Evolutionary conservation across 2,888 invertebrate genomes (phyloP).

Genomic region (Argyresthia goedartella): DNA sequence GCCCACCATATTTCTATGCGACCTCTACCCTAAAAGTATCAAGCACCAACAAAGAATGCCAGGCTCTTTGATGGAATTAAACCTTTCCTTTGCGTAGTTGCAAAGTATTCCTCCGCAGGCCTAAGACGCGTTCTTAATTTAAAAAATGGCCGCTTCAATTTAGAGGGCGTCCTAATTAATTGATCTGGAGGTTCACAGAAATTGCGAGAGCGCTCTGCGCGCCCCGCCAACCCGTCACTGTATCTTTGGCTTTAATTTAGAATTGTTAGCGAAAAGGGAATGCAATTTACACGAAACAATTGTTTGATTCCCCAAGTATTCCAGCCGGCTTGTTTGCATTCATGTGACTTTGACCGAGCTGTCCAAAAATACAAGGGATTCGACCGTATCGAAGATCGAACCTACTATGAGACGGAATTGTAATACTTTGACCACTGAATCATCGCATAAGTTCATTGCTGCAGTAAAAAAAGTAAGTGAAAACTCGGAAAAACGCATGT

Average conservation of each 20-base stretch:
- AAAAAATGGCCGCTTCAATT: slow-evolving; percentile 48
- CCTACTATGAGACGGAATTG: too few species aligned
- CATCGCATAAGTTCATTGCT: too few species aligned
- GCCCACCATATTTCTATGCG: too few species aligned
- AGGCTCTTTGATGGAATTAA: not conserved
- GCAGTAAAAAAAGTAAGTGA: too few species aligned
- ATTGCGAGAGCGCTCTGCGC: slow-evolving; percentile 33
- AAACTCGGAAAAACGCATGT: too few species aligned
- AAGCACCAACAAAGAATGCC: too few species aligned
- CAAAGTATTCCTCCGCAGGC: slow-evolving; percentile 15
- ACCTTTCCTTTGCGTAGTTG: slow-evolving; percentile 5
- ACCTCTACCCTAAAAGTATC: too few species aligned
- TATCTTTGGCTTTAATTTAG: slow-evolving; percentile 67
- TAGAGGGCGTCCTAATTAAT: slow-evolving; percentile 60
- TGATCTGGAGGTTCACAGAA: slow-evolving; percentile 61
- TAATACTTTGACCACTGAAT: too few species aligned
- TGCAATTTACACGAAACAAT: slow-evolving; percentile 69
- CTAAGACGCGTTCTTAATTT: slow-evolving; percentile 20
- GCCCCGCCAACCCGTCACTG: slow-evolving; percentile 27
- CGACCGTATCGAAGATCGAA: too few species aligned
- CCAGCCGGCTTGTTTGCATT: slow-evolving; percentile 7
- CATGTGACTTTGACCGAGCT: too few species aligned
- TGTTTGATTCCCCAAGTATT: slow-evolving; percentile 61
- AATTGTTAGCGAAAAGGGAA: slow-evolving; percentile 65
- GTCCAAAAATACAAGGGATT: too few species aligned